A percentile compares a stretch with the other conserved stretches of the same genome.
phyloP scores from a whole-genome alignment of 2,113 vertebrate species.

The Aphelocoma coerulescens region DNA sequence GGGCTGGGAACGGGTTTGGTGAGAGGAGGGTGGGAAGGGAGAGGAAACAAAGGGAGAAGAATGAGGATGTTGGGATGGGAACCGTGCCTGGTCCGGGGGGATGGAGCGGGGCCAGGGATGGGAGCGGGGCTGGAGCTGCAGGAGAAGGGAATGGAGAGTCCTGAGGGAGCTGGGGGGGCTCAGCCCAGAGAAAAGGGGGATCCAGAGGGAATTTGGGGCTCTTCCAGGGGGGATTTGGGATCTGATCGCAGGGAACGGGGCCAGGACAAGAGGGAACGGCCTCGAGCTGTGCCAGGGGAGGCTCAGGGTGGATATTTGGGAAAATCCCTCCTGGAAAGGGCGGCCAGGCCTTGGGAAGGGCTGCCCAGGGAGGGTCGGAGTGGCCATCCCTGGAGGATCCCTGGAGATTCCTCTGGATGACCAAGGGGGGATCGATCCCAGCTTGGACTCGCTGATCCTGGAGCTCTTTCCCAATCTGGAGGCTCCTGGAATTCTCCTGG shows the following conservation, averaged over 20 bases:
- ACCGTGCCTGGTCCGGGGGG: not conserved
- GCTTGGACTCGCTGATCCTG: not conserved
- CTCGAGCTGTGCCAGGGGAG: not conserved
- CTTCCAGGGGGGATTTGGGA: not conserved
- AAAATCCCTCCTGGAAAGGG: not conserved
- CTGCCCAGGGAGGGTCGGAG: not conserved
- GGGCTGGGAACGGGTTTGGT: not conserved
- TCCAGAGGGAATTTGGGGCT: not conserved
- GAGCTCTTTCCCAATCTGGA: not conserved
- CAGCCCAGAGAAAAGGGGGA: not conserved
- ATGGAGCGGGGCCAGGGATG: not conserved
- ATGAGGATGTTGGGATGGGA: not conserved
- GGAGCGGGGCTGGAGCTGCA: not conserved
- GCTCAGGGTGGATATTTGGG: not conserved
- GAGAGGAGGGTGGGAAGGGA: not conserved
- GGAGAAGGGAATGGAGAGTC: not conserved
- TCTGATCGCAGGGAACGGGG: not conserved
- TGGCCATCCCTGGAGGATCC: not conserved
- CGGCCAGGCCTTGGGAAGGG: not conserved
- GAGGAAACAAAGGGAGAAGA: not conserved
- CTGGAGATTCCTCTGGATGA: not conserved
- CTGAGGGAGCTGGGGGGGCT: not conserved
- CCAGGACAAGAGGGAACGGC: rapidly evolving
- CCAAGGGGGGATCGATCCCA: rapidly evolving
- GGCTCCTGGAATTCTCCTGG: not conserved